Evolutionary conservation across 2,113 vertebrate genomes (phyloP).

Genomic region (Bungarus multicinctus): DNA sequence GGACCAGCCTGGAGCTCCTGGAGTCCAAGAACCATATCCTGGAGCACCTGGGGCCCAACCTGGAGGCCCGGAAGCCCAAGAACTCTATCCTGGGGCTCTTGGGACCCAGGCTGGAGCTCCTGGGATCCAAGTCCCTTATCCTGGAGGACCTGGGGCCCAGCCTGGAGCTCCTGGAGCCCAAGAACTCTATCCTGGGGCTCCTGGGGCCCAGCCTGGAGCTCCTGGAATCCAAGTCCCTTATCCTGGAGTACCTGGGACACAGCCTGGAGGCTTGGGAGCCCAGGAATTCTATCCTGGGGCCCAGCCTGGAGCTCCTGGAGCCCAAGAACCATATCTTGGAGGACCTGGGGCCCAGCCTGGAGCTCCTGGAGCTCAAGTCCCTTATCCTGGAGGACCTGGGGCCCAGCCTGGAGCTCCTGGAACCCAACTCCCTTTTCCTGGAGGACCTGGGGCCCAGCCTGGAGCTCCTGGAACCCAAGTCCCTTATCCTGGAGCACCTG

Average conservation of each 20-base stretch:
- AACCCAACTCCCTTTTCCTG: no score
- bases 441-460: not conserved
- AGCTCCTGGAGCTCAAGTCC: rapidly evolving
- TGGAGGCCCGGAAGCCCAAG: no score
- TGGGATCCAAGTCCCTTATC: no score
- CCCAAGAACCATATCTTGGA: not conserved
- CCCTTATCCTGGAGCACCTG: not conserved
- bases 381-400: not conserved
- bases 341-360: not conserved
- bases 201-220: no score
- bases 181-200: not conserved
- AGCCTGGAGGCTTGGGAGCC: no score
- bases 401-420: no score
- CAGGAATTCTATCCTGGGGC: not conserved
- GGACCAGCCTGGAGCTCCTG: not conserved
- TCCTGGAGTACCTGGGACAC: not conserved
- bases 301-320: not conserved
- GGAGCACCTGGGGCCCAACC: no score
- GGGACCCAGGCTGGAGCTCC: not conserved
- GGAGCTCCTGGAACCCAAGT: not conserved
- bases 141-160: not conserved
- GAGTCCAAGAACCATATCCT: no score
- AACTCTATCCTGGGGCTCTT: rapidly evolving
- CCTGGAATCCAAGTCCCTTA: not conserved
- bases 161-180: no score